phyloP scores from a whole-genome alignment of 2,797 vertebrate species.

The Arctocebus calabarensis region DNA sequence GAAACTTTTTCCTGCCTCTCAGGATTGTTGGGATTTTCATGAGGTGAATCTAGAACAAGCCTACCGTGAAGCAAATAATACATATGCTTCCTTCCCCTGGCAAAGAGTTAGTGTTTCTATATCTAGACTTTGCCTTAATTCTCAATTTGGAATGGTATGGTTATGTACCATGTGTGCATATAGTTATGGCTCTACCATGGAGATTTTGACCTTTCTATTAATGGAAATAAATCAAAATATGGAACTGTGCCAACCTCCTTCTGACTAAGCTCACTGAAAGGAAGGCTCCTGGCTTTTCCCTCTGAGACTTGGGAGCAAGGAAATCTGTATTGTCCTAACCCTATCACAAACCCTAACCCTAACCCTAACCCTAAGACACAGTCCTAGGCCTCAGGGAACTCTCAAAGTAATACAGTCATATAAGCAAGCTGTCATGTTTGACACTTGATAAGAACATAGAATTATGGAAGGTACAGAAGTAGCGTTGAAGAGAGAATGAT shows the following conservation, averaged over 20 bases:
- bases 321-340: background rate
- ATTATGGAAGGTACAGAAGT: background rate
- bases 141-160: background rate
- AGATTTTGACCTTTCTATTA: background rate
- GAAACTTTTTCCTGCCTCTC: background rate
- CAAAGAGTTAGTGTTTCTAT: background rate
- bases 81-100: background rate
- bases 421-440: background rate
- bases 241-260: background rate
- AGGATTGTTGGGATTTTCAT: conserved; percentile 3
- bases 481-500: background rate
- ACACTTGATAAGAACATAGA: background rate
- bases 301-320: conserved; percentile 3
- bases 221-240: conserved; percentile 1
- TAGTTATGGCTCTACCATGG: background rate
- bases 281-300: background rate
- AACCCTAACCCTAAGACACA: background rate
- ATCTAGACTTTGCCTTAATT: background rate
- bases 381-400: background rate
- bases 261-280: background rate
- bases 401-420: background rate
- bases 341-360: background rate
- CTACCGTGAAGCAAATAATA: background rate
- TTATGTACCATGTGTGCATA: background rate
- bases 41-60: conserved; percentile 26